A percentile compares a stretch with the other conserved stretches of the same genome.
phyloP scores from a whole-genome alignment of 2,797 vertebrate genomes.

The Thalassophryne amazonica region DNA sequence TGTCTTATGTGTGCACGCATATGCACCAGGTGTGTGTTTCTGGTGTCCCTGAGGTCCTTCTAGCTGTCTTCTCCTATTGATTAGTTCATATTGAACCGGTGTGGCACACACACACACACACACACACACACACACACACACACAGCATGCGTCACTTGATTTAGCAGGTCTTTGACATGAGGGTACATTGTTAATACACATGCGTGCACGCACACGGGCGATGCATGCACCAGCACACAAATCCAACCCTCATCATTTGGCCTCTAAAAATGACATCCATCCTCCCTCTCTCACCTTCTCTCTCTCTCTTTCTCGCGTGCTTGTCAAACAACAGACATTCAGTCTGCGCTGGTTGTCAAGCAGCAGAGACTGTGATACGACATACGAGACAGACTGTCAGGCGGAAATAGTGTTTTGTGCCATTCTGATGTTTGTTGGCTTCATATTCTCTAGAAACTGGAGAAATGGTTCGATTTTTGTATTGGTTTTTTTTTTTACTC shows the following conservation, averaged over 20 bases:
- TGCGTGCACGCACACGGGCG: constrained; percentile 10
- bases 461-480: constrained; percentile 1
- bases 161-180: constrained; percentile 55
- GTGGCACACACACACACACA: constrained; percentile 23
- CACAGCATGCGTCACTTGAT: constrained; percentile 60
- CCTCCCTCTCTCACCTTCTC: background rate
- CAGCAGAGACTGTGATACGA: constrained; percentile 34
- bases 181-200: constrained; percentile 63
- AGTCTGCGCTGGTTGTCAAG: constrained; percentile 27
- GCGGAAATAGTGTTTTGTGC: constrained; percentile 8
- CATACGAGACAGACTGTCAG: constrained; percentile 26
- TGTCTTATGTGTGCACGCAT: constrained; percentile 24
- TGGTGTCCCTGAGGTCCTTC: constrained; percentile 69
- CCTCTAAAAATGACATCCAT: constrained; percentile 40
- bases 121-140: constrained; percentile 18
- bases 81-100: constrained; percentile 72
- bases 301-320: constrained; percentile 4
- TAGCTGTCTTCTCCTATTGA: constrained; percentile 74
- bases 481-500: too few relatives aligned
- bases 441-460: constrained; percentile 3
- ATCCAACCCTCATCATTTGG: constrained; percentile 29
- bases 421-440: constrained; percentile 12
- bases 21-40: constrained; percentile 55
- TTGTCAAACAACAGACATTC: constrained; percentile 33
- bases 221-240: constrained; percentile 1